Base-by-base conservation (phyloP, 2,797 vertebrate species). In the Phataginus tetradactyla region DNA sequence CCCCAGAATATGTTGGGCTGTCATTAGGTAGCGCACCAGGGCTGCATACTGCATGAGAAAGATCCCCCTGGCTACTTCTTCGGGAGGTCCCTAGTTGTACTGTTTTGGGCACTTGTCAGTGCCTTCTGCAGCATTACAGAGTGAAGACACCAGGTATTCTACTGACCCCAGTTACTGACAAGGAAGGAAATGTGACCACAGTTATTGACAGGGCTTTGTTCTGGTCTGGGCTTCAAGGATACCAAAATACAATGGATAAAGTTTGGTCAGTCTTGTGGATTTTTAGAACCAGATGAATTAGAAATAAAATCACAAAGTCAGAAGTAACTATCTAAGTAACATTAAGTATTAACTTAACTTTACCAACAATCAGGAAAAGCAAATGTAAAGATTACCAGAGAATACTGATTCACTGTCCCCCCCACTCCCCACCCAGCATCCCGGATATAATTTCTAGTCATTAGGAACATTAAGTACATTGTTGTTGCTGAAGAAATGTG, bases 381-480 rank as follows among this genome's bases (percentile, higher is more conserved):
- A 87, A 95, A 91, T 32, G 55, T 53, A 93, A 95, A 92, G 59
- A 93, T 89, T 86, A 72, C 34, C 80, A 57, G 49, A 91, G 34
- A 92, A 61, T 80, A 91, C 23, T 71, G 72, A 91, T 83, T 95
- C n/a, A 94, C 25, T 79, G 21, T 49, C 42, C 29, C 72, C 13
- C 68, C 68, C 68, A 72, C 69, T 8, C 42, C n/a, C 53, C 7
- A 10, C 17, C 4, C 57, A n/a, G 4, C n/a, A 90, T 53, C 83
- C 93, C 7, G 53, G 53, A 81, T 79, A 79, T 45, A 93, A 96
- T 95, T 92, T 96, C 74, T 51, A 96, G 68, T 59, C 45, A 79
- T 86, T 95, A 94, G 27, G 89, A 92, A 97, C 68, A 95, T 92
- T 96, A 95, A 97, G 53, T 95, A 91, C 51, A 53, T 45, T 95